phyloP scores from a whole-genome alignment of 2,888 invertebrate genomes.

The Biston stratarius region DNA sequence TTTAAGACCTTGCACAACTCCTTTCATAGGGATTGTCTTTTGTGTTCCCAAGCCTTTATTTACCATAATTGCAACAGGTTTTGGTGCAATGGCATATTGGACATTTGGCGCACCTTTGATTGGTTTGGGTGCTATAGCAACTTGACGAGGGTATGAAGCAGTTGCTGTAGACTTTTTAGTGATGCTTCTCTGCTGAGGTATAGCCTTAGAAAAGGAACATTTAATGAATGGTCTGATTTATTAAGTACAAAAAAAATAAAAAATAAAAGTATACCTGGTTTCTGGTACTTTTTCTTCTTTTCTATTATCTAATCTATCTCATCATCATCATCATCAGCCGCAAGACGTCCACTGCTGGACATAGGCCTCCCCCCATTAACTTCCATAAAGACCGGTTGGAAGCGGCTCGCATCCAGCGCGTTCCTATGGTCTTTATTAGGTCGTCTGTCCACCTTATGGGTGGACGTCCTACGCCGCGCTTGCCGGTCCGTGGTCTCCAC shows the following conservation, averaged over 20 bases:
- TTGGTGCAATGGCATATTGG: conserved; percentile 70
- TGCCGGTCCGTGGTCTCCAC: too few relatives aligned
- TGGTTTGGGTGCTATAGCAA: conserved; percentile 82
- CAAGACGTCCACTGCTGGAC: too few relatives aligned
- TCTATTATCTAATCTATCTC: too few relatives aligned
- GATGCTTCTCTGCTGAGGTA: conserved; percentile 44
- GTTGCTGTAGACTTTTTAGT: conserved; percentile 54
- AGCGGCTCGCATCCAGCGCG: too few relatives aligned
- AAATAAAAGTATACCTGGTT: background rate
- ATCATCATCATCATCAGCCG: too few relatives aligned
- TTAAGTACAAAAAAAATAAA: too few relatives aligned
- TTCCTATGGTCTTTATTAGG: too few relatives aligned
- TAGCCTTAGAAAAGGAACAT: conserved; percentile 48
- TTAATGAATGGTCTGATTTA: background rate
- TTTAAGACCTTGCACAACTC: conserved; percentile 57
- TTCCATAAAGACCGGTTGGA: too few relatives aligned
- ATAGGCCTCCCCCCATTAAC: too few relatives aligned
- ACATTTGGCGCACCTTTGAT: conserved; percentile 48
- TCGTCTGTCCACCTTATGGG: too few relatives aligned
- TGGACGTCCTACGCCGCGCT: too few relatives aligned
- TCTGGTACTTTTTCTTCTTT: too few relatives aligned
- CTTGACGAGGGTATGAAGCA: conserved; percentile 65
- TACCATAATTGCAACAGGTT: conserved; percentile 62
- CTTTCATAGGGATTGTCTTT: conserved; percentile 64
- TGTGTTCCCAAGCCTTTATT: conserved; percentile 48